A percentile compares a stretch with the other conserved stretches of the same genome.
Conservation (phyloP, 1,140 invertebrate species). For the Lycorma delicatula region DNA sequence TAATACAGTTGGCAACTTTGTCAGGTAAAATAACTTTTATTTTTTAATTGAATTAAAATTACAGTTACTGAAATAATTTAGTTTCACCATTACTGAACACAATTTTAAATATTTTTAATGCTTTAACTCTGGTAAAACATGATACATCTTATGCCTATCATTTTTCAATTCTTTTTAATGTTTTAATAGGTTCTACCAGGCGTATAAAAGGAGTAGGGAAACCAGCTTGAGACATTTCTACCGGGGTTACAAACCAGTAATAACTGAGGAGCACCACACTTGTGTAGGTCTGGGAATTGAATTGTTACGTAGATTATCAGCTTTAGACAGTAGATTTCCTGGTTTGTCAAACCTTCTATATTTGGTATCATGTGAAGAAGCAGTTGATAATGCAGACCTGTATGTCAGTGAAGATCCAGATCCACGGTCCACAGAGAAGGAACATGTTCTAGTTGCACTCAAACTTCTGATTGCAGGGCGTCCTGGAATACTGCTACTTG, state of each 20-base stretch:
- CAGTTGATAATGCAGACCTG: slow-evolving; percentile 54
- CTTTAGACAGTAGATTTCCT: slow-evolving; percentile 50
- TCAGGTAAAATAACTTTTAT: slow-evolving; percentile 41
- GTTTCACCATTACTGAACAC: no score
- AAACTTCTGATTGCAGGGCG: slow-evolving; percentile 62
- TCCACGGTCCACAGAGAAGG: slow-evolving; percentile 45
- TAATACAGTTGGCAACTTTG: slow-evolving; percentile 77
- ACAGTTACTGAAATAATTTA: no score
- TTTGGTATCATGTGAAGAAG: slow-evolving; percentile 80
- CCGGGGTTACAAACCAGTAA: slow-evolving; percentile 63
- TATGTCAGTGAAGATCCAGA: slow-evolving; percentile 48
- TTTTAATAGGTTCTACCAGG: slow-evolving; percentile 63
- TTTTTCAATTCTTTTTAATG: no score
- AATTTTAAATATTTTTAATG: no score
- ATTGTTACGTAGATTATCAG: slow-evolving; percentile 51
- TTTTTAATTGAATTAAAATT: background rate
- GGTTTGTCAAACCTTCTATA: slow-evolving; percentile 55
- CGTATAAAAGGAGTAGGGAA: slow-evolving; percentile 52
- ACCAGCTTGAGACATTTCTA: slow-evolving; percentile 57
- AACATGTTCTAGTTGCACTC: slow-evolving; percentile 78
- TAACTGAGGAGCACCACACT: slow-evolving; percentile 67
- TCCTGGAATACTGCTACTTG: slow-evolving; percentile 65
- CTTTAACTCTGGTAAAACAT: no score
- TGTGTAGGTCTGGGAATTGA: slow-evolving; percentile 81
- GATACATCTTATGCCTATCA: no score